Evolutionary conservation across 2,113 vertebrate species (phyloP).

Genomic region (Corapipo altera): DNA sequence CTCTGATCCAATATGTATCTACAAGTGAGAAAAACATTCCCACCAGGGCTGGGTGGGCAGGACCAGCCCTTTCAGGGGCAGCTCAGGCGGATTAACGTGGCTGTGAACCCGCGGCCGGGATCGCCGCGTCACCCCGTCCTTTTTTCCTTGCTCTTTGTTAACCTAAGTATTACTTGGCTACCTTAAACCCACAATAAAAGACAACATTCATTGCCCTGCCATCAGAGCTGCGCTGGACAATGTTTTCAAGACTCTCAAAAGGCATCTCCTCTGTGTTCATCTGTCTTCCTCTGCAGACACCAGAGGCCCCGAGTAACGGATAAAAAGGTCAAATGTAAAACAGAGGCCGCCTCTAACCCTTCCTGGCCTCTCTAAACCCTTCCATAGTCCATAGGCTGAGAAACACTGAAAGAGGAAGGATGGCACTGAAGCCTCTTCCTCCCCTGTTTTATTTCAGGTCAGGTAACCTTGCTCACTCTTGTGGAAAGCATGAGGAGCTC

Average conservation of each 20-base stretch:
- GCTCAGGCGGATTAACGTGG: not conserved
- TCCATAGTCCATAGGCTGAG: not conserved
- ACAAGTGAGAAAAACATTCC: not conserved
- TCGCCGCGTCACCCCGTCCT: rapidly evolving
- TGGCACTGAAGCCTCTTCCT: not conserved
- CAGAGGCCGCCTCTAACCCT: not conserved
- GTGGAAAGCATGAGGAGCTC: constrained; percentile 32
- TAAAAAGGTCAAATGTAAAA: constrained; percentile 37
- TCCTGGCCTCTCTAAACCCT: not conserved
- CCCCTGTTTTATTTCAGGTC: constrained; percentile 39
- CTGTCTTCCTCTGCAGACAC: not conserved
- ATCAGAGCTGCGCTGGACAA: not conserved
- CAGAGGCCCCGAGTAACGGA: not conserved
- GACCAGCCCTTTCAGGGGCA: not conserved
- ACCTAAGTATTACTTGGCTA: not conserved
- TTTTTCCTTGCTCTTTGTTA: not conserved
- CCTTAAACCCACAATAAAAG: not conserved
- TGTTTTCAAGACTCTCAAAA: not conserved
- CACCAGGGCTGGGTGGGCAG: not conserved
- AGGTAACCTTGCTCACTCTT: constrained; percentile 33
- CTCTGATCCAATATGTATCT: not conserved
- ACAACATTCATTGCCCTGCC: not conserved
- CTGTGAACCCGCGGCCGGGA: not conserved
- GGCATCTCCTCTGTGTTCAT: not conserved
- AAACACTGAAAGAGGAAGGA: not conserved